Evolutionary conservation across 2,113 vertebrate genomes (phyloP).

Genomic region (Aphyosemion australe): DNA sequence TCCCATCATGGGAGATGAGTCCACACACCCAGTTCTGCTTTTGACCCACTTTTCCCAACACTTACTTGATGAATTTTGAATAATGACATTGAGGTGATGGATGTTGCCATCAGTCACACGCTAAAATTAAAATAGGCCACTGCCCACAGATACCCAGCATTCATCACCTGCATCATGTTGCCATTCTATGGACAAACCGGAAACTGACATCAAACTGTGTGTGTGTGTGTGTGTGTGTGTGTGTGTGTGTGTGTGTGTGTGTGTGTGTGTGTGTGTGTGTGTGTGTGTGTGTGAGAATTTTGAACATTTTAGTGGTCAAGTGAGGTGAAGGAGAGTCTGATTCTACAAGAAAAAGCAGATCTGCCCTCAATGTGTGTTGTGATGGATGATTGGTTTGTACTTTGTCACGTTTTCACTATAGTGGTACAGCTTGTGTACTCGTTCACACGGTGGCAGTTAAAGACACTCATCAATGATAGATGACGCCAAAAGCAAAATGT

Average conservation of each 20-base stretch:
- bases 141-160: constrained; percentile 60
- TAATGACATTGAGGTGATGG: constrained; percentile 68
- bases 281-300: neutral
- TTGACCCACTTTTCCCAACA: constrained; percentile 71
- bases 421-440: constrained; percentile 26
- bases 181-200: constrained; percentile 36
- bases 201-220: too few relatives aligned
- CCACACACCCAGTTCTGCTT: constrained; percentile 52
- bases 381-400: constrained; percentile 56
- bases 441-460: constrained; percentile 43
- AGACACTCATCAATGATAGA: constrained; percentile 54
- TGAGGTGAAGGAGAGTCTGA: constrained; percentile 33
- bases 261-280: neutral
- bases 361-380: constrained; percentile 9
- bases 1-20: constrained; percentile 43
- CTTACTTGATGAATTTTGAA: constrained; percentile 61
- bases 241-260: too few relatives aligned
- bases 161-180: constrained; percentile 58
- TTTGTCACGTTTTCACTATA: constrained; percentile 35
- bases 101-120: constrained; percentile 74
- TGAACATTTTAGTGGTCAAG: constrained; percentile 11
- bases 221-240: neutral
- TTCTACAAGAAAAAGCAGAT: neutral
- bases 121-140: constrained; percentile 67
- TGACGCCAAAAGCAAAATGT: constrained; percentile 48